Percentiles rank a stretch among this genome's conserved stretches.
These are phyloP conservation scores for Tribolium freemani DNA, from an alignment of 2,888 invertebrate genomes.

Conservation along the genomic window DNA sequence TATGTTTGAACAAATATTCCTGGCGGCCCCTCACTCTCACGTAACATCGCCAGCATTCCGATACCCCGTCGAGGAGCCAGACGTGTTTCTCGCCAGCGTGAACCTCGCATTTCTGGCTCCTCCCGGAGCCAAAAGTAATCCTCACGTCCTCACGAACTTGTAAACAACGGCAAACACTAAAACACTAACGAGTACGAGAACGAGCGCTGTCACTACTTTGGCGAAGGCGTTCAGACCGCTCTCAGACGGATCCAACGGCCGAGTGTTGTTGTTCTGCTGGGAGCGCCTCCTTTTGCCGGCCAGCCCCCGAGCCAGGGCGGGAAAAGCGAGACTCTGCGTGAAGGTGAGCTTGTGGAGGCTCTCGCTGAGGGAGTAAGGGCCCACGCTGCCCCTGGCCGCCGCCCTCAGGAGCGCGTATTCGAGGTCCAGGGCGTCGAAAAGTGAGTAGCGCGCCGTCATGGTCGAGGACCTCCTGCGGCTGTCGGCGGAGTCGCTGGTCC, in stretches of 20 bases:
- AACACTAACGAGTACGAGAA: constrained; percentile 78
- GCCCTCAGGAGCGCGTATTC: constrained; percentile 79
- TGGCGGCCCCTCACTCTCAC: constrained; percentile 42
- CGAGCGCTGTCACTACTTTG: constrained; percentile 79
- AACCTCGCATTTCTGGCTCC: constrained; percentile 60
- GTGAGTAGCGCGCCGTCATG: constrained; percentile 75
- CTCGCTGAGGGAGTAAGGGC: constrained; percentile 79
- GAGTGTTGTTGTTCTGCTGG: constrained; percentile 68
- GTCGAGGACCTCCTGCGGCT: constrained; percentile 72
- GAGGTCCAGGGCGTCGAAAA: constrained; percentile 79
- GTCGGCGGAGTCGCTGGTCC: constrained; percentile 66
- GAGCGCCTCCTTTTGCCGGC: constrained; percentile 75
- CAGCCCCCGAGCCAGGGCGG: constrained; percentile 78
- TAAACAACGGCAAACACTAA: constrained; percentile 82
- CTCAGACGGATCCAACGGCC: constrained; percentile 75
- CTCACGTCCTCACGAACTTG: constrained; percentile 83
- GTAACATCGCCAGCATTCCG: constrained; percentile 52
- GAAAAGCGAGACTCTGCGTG: constrained; percentile 81
- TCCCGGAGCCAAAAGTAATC: constrained; percentile 78
- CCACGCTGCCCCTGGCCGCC: constrained; percentile 79
- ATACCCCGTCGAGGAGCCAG: constrained; percentile 33
- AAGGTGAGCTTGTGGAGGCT: constrained; percentile 81
- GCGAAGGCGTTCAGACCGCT: constrained; percentile 80
- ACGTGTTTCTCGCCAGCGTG: constrained; percentile 48
- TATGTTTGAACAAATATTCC: constrained; percentile 4